phyloP scores from a whole-genome alignment of 2,797 vertebrate genomes.

The Luscinia megarhynchos region DNA sequence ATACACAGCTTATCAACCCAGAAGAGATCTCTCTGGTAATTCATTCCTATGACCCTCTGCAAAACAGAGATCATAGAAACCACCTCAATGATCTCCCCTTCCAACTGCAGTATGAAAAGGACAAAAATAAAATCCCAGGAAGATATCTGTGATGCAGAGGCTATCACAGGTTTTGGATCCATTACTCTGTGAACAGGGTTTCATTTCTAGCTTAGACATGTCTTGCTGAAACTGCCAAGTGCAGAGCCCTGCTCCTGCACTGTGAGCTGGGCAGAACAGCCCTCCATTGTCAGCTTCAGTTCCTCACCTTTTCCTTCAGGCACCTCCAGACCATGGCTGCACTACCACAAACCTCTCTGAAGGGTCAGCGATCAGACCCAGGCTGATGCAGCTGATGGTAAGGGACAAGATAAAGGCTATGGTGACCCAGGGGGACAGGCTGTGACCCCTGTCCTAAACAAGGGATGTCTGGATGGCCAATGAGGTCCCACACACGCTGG shows the following conservation, averaged over 20 bases:
- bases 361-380: no score
- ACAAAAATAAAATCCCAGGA: not conserved
- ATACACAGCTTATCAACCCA: not conserved
- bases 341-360: not conserved
- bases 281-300: accelerated
- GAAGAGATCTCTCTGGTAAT: not conserved
- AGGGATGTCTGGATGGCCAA: no score
- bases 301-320: not conserved
- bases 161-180: not conserved
- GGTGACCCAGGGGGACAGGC: no score
- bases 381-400: no score
- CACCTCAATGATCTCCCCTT: not conserved
- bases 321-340: not conserved
- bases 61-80: not conserved
- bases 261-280: not conserved
- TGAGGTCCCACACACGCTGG: not conserved
- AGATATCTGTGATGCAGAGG: not conserved
- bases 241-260: not conserved
- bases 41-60: not conserved
- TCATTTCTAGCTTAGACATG: not conserved
- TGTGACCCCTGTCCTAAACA: no score
- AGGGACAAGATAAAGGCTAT: no score
- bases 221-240: not conserved
- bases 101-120: not conserved
- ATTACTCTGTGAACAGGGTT: not conserved